Base-by-base conservation (phyloP, 2,888 invertebrate species). In the Amorpha juglandis region DNA sequence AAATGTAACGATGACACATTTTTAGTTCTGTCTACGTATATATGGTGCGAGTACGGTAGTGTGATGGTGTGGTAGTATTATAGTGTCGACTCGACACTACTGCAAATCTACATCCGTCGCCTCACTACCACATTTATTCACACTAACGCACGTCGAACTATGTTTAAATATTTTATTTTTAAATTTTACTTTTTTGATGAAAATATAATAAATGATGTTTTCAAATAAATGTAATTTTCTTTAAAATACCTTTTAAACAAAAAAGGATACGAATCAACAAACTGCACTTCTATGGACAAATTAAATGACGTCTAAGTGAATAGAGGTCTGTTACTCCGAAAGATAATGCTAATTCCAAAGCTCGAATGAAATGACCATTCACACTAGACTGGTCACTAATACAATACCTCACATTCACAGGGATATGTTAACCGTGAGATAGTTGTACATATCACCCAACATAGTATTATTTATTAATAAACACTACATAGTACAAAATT, bases 151-250 rank as follows among this genome's bases (percentile, higher is more conserved):
- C 90, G 87, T 87, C 88, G 88, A 88, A 84, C 84, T 92, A 88
- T 85, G 89, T 90, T 92, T 89, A 90, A 87, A 88, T 91, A 91
- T 91, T 91, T 92, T 91, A 90, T 91, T 93, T 92, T 88, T 83
- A 91, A 92, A 91, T 90, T 91, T 92, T 91, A 90, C 89, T 91
- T 93, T 92, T 92, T 92, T 90, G 91, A 92, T 83, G 92, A 91
- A 91, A 89, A 85, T 92, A 92, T 92, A 92, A 93, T 92, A 92
- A 93, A 92, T 86, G 84, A 93, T 91, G 93, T 93, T 93, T 93
- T 93, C 91, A 92, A 92, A 91, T 91, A 91, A 71, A 63, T 65
- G 6, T 69, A 38, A 68, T 74, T 78, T 72, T 78, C 72, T 78
- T 71, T 47, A 9, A 45, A 11, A 9, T 47, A 4, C 27, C 27